Evolutionary conservation across 2,888 invertebrate species (phyloP).

Genomic region (Lasioglossum marginatum): DNA sequence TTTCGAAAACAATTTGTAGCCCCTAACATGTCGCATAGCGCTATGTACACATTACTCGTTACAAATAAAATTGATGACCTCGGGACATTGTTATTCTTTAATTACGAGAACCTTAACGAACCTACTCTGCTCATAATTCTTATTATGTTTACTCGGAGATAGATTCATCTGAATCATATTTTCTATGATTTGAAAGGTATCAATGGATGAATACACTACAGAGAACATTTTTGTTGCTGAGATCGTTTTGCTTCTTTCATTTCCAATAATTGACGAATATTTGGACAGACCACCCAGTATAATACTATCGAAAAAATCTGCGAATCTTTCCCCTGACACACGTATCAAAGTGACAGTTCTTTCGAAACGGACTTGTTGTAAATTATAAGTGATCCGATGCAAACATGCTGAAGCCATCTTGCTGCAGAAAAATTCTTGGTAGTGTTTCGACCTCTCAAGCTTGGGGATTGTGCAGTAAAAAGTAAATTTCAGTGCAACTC

Average conservation of each 20-base stretch:
- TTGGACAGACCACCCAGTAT: not conserved
- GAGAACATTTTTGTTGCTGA: not conserved
- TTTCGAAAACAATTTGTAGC: constrained; percentile 15
- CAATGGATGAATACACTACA: not conserved
- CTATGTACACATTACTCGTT: constrained; percentile 5
- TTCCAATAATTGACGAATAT: not conserved
- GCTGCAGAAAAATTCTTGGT: constrained; percentile 10
- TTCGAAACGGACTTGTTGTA: constrained; percentile 6
- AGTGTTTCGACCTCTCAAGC: not conserved
- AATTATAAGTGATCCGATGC: constrained; percentile 23
- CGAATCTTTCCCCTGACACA: constrained; percentile 33
- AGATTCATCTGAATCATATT: not conserved
- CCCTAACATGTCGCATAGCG: not conserved
- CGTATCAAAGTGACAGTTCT: not conserved
- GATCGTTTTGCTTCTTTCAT: not conserved
- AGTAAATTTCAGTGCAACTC: constrained; percentile 41
- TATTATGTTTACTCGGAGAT: not conserved
- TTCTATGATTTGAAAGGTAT: not conserved
- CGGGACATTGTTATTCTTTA: not conserved
- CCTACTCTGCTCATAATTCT: not conserved
- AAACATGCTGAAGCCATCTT: constrained; percentile 42
- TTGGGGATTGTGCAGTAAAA: constrained; percentile 12
- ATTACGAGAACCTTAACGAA: not conserved
- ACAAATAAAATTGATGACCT: constrained; percentile 18
- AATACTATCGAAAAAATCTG: constrained; percentile 34